Evolutionary conservation across 2,888 invertebrate genomes (phyloP).

Genomic region (Mimachlamys varia): DNA sequence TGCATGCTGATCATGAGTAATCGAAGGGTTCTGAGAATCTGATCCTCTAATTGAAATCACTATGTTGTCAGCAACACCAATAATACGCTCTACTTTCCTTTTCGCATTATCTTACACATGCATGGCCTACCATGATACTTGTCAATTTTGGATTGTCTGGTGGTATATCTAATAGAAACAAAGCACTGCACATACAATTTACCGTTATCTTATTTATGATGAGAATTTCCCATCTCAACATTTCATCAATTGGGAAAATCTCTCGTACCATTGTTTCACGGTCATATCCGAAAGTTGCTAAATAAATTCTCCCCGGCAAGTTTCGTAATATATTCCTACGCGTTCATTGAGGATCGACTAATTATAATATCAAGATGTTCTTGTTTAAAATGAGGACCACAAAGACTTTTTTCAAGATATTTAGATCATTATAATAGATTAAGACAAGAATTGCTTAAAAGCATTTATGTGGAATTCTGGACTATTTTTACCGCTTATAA

Average conservation of each 20-base stretch:
- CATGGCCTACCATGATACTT: not conserved
- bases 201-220: not conserved
- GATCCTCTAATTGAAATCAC: too few species aligned
- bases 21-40: too few species aligned
- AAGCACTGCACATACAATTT: not conserved
- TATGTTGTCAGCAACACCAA: too few species aligned
- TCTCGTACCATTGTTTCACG: too few species aligned
- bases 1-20: too few species aligned
- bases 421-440: too few species aligned
- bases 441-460: too few species aligned
- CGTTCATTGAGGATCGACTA: not conserved
- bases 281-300: not conserved
- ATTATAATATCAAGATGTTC: not conserved
- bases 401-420: not conserved
- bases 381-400: too few species aligned
- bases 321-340: not conserved
- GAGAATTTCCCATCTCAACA: not conserved
- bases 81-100: slow-evolving; percentile 18
- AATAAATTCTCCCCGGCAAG: not conserved
- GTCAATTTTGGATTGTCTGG: not conserved
- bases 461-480: too few species aligned
- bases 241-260: not conserved
- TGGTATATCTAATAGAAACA: not conserved
- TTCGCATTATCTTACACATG: not conserved
- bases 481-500: not conserved